Evolutionary conservation across 2,888 invertebrate genomes (phyloP), one percentile per base, ranked within the genome.

Genomic region (Liposcelis brunnea): DNA sequence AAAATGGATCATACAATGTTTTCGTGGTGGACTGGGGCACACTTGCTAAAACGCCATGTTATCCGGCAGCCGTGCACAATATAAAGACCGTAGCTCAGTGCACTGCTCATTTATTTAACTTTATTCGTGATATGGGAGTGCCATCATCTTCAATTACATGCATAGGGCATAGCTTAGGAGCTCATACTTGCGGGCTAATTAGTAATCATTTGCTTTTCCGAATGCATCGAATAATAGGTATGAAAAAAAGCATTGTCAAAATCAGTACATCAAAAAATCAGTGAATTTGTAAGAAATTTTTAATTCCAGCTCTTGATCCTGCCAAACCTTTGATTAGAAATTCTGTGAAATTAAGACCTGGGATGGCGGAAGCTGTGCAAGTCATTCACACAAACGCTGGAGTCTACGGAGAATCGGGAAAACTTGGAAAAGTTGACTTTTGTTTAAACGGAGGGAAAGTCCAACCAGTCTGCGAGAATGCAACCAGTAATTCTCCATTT

Each of bases 301-400:
- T 19, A 21, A 11, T 15, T 47, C 3, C 52, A 75, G 75, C 77
- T 1, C 59, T 83, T 53, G 83, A 84, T 61, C 83, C 83, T 0
- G 83, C 83, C 0, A 67, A 80, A 18, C 83, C 83, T 0, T 63
- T 83, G 48, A 70, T 83, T 47, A 68, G 76, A 1, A 72, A 74
- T 0, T 72, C 74, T 0, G 70, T 75, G 19, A 70, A 78, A 4
- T 59, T 83, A 52, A 76, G 76, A 58, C 74, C 76, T 40, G 80
- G 81, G 0, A 80, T 81, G 56, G 84, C 84, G 2, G 71, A 75
- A 47, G 78, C 80, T 0, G 84, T 84, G 2, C 77, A 82, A 59
- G 77, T 81, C 15, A 68, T 83, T 18, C 84, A 83, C 58, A 83
- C 83, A 0, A 83, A 82, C 59, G 82, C 83, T 0, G 82, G 82